Evolutionary conservation across 2,888 invertebrate species (phyloP).

Genomic region (Synergus japonicus): DNA sequence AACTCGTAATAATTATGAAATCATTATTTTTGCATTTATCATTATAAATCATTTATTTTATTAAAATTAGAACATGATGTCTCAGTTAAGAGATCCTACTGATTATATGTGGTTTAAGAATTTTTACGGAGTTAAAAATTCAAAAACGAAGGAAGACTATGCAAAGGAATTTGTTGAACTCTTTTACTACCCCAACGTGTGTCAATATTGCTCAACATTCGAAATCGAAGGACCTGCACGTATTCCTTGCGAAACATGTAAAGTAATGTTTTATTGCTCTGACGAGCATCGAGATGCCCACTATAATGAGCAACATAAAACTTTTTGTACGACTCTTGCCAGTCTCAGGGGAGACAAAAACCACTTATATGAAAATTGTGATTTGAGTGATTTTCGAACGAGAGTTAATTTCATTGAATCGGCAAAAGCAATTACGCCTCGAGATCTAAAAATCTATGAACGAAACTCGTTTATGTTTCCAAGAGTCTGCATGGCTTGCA

Average conservation of each 20-base stretch:
- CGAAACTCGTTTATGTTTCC: constrained; percentile 65
- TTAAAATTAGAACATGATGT: too few species aligned
- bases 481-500: constrained; percentile 62
- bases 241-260: neutral
- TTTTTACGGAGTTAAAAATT: too few species aligned
- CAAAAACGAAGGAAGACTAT: too few species aligned
- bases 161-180: neutral
- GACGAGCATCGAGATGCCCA: neutral
- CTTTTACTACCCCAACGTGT: neutral
- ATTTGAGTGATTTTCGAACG: too few species aligned
- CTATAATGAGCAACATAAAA: neutral
- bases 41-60: too few species aligned
- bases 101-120: too few species aligned
- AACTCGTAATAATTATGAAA: too few species aligned
- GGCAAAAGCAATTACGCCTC: constrained; percentile 43
- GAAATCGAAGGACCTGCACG: neutral
- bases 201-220: neutral
- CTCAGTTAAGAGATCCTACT: too few species aligned
- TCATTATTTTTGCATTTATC: too few species aligned
- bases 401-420: neutral
- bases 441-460: constrained; percentile 58
- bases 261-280: neutral
- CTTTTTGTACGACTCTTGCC: neutral
- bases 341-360: neutral
- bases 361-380: neutral